Evolutionary conservation across 2,888 invertebrate species (phyloP).

Genomic region (Drosophila tanythrix): DNA sequence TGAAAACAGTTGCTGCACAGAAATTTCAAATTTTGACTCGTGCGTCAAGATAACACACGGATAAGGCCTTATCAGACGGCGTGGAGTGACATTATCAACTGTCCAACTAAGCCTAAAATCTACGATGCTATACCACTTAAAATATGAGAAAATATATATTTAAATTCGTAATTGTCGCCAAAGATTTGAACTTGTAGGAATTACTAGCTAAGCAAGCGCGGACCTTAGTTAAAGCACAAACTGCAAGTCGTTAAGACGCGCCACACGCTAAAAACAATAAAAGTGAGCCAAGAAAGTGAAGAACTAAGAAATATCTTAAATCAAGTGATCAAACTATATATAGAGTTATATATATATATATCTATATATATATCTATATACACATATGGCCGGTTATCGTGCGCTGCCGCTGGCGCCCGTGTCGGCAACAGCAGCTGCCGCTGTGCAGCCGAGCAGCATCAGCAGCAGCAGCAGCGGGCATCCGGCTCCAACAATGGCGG

Average conservation of each 20-base stretch:
- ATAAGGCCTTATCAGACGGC: conserved; percentile 60
- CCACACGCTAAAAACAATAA: conserved; percentile 7
- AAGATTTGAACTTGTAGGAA: conserved; percentile 66
- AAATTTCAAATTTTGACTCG: conserved; percentile 36
- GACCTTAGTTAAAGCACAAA: conserved; percentile 59
- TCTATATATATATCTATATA: not conserved
- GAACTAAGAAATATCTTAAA: conserved; percentile 4
- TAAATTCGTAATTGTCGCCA: conserved; percentile 53
- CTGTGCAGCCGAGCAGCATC: conserved; percentile 58
- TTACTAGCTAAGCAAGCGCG: conserved; percentile 36
- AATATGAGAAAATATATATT: conserved; percentile 64
- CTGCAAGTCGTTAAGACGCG: conserved; percentile 65
- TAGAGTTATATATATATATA: not conserved
- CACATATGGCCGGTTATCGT: conserved; percentile 81
- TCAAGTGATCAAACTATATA: conserved; percentile 15
- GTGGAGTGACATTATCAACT: conserved; percentile 73
- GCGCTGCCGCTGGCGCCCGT: conserved; percentile 79
- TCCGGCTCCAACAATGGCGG: conserved; percentile 81
- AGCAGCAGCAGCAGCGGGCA: conserved; percentile 56
- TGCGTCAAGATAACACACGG: conserved; percentile 59
- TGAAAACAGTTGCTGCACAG: conserved; percentile 28
- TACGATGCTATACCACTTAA: conserved; percentile 33
- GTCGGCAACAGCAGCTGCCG: conserved; percentile 77
- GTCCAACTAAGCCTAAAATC: conserved; percentile 69
- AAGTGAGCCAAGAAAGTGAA: conserved; percentile 28